Base-by-base conservation (phyloP, 2,113 vertebrate genomes). In the Henicopernis longicauda region DNA sequence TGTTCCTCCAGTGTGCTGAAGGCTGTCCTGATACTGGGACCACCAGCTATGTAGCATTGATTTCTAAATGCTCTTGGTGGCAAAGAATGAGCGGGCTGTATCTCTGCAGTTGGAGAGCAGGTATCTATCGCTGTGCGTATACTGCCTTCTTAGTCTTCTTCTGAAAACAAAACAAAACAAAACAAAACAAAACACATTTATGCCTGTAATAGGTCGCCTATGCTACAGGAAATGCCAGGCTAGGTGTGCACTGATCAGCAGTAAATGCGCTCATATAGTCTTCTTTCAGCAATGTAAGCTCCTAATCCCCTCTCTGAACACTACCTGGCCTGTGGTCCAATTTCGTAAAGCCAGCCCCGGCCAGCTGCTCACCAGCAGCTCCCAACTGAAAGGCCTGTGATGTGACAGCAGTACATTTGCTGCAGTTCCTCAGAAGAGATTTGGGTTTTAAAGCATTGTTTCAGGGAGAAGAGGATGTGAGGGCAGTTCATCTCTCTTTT, bases 181-280 rank as follows among this genome's bases (percentile, higher is more conserved):
- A 11, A 2, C 10, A 20, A 21, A 32, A 11, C 12, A 19, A 42
- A 55, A 55, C 47, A 12, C 13, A n/a, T 50, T 71, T 82, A 49
- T 42, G 3, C 19, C 38, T 66, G 23, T 40, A 54, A 45, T 26
- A 23, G 45, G 22, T 66, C 0, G 0, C 14, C 36, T 58, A n/a
- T 40, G 32, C 72, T 74, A 23, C 44, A 49, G 50, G 44, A 80
- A 86, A 26, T 36, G 27, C 27, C 16, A 16, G 47, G 40, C 23
- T 58, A 40, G 4, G 1, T 47, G 31, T 34, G 5, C 61, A 59
- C 16, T 27, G 57, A 55, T 38, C 23, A 47, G 42, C 52, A 42
- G 34, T 32, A 71, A 54, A 71, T 67, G 31, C 12, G 47, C 15
- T 63, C 11, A 38, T 15, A 4, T 26, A 67, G 23, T 44, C 26